These are phyloP conservation scores for Mythimna loreyi DNA, from an alignment of 2,888 invertebrate genomes.

Conservation along the genomic window DNA sequence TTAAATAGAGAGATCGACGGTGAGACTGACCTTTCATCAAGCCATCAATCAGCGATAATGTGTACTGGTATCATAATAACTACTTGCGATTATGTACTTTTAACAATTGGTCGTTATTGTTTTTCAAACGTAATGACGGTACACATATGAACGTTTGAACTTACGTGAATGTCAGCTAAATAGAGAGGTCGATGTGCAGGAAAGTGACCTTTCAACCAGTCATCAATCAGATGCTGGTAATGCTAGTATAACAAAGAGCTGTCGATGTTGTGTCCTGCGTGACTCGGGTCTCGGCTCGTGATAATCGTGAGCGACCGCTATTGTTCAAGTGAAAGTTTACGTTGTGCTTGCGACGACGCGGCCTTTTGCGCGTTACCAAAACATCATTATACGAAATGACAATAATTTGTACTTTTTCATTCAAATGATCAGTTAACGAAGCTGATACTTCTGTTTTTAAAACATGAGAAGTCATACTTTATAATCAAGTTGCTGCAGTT, in stretches of 20 bases:
- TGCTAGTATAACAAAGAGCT: slow-evolving; percentile 57
- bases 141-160: slow-evolving; percentile 4
- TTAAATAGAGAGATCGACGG: slow-evolving; percentile 42
- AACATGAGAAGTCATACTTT: slow-evolving; percentile 28
- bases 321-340: slow-evolving; percentile 88
- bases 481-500: slow-evolving; percentile 1
- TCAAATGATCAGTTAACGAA: slow-evolving; percentile 44
- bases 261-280: slow-evolving; percentile 74
- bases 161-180: slow-evolving; percentile 22
- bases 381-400: slow-evolving; percentile 65
- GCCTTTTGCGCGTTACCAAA: slow-evolving; percentile 85
- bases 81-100: slow-evolving; percentile 17
- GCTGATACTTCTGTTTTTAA: slow-evolving; percentile 37
- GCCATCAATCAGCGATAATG: slow-evolving; percentile 30
- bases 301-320: slow-evolving; percentile 74
- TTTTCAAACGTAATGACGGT: slow-evolving; percentile 23
- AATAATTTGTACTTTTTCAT: slow-evolving; percentile 59
- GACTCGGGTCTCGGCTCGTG: slow-evolving; percentile 82
- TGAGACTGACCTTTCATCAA: slow-evolving; percentile 38
- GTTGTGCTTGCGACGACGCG: slow-evolving; percentile 74
- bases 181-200: slow-evolving; percentile 45
- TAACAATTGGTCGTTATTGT: slow-evolving; percentile 23
- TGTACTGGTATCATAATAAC: slow-evolving; percentile 3
- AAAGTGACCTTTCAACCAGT: slow-evolving; percentile 73
- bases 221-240: slow-evolving; percentile 72